Evolutionary conservation across 2,113 vertebrate genomes (phyloP).

Genomic region (Hippolais icterina): DNA sequence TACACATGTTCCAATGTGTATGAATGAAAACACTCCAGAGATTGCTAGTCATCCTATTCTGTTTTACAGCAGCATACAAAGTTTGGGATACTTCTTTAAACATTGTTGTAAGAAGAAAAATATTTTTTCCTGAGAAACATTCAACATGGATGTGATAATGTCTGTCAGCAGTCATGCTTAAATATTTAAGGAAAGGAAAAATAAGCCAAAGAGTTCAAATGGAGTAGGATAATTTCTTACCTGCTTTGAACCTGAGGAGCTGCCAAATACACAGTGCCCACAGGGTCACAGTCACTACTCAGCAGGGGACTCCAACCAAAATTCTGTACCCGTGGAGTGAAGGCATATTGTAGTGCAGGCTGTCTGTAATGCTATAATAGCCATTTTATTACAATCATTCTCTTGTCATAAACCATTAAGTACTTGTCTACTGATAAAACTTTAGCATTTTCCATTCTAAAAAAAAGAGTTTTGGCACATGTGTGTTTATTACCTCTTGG

Average conservation of each 20-base stretch:
- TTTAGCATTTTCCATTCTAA: background rate
- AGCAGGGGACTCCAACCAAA: background rate
- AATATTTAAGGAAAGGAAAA: background rate
- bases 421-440: background rate
- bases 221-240: slow-evolving; percentile 8
- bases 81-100: background rate
- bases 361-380: background rate
- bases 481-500: background rate
- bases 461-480: background rate
- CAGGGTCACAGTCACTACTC: background rate
- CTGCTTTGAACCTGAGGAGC: slow-evolving; percentile 10
- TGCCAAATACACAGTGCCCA: slow-evolving; percentile 31
- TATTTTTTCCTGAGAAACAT: accelerated
- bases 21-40: background rate
- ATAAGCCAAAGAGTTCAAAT: background rate
- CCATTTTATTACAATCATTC: background rate
- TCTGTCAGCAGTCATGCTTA: background rate
- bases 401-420: background rate
- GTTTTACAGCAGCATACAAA: background rate
- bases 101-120: background rate
- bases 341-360: background rate
- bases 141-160: background rate
- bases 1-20: background rate
- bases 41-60: background rate
- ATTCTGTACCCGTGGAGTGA: background rate